Base-by-base conservation (phyloP, 2,888 invertebrate species). In the Halictus quadricinctus region DNA sequence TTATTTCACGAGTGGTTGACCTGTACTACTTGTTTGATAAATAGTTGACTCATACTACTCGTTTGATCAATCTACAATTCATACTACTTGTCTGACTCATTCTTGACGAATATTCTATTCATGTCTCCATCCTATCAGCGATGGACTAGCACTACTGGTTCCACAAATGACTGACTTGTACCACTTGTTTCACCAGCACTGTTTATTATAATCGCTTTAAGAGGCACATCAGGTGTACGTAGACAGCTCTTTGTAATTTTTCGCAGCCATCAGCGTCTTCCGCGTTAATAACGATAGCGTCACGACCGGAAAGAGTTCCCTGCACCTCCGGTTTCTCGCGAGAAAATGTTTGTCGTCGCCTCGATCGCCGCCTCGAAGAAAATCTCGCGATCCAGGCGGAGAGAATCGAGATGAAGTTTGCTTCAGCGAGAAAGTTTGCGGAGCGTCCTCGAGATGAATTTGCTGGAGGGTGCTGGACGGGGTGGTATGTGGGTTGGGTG, bases 391-490 rank as follows among this genome's bases (percentile, higher is more conserved):
- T 54, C 50, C 72, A 12, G 6, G 76, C 41, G 21, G 72, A 60
- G n/a, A 73, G 70, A 41, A 60, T 72, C 78, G 70, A 21, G 58
- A 72, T 81, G 75, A 80, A 84, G 80, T 88, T 88, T 79, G 76
- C 84, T 79, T 15, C 77, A 60, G 48, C 60, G 78, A 58, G 60
- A 84, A 85, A 82, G 83, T 90, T 89, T 76, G 72, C 73, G n/a
- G 36, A 76, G 85, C 66, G 73, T 87, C 76, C 54, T 25, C 77
- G 84, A 79, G 83, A 89, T 87, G 84, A 86, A 87, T 88, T 87
- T 84, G 85, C 66, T 18, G 66, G 29, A 15, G 60, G 60, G 13
- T 6, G 25, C 25, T 13, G 25, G 25, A 13, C 13, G 25, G 60
- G 13, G 25, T 4, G 5, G 60, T 3, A 0, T 13, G 25, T 13